Evolutionary conservation across 2,797 vertebrate genomes (phyloP).

Genomic region (Enteromius anoplus): DNA sequence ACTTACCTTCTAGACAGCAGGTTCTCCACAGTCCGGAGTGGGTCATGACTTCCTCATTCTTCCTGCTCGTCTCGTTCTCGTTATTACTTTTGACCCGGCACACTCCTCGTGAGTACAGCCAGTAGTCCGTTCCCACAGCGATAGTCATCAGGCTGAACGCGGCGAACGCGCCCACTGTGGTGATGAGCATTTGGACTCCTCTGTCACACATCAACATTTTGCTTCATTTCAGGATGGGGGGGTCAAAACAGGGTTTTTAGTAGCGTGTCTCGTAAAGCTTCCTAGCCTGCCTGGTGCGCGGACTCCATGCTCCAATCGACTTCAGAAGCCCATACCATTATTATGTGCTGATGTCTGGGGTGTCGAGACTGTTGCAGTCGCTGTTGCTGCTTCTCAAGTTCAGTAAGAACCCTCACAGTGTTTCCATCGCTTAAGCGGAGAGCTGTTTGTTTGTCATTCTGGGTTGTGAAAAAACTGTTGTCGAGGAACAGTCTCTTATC

Average conservation of each 20-base stretch:
- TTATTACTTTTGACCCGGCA: slow-evolving; percentile 90
- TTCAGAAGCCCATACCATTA: slow-evolving; percentile 54
- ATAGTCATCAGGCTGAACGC: slow-evolving; percentile 99
- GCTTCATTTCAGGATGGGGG: slow-evolving; percentile 83
- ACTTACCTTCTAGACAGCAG: slow-evolving; percentile 99
- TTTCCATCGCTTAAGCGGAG: slow-evolving; percentile 62
- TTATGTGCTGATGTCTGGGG: slow-evolving; percentile 45
- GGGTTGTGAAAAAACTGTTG: slow-evolving; percentile 28
- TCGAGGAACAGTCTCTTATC: slow-evolving; percentile 34
- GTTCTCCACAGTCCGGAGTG: slow-evolving; percentile 98
- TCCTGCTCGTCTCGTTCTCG: slow-evolving; percentile 97
- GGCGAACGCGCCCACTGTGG: slow-evolving; percentile 97
- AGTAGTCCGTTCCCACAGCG: slow-evolving; percentile 98
- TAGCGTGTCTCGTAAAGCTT: slow-evolving; percentile 34
- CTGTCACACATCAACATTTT: slow-evolving; percentile 96
- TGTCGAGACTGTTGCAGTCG: slow-evolving; percentile 34
- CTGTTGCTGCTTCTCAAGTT: slow-evolving; percentile 51
- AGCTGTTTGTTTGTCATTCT: slow-evolving; percentile 46
- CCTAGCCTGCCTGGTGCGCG: slow-evolving; percentile 48
- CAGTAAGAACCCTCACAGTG: slow-evolving; percentile 58
- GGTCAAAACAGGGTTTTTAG: slow-evolving; percentile 42
- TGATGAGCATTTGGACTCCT: slow-evolving; percentile 97
- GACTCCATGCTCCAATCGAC: slow-evolving; percentile 53
- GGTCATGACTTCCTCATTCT: slow-evolving; percentile 99
- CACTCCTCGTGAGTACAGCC: slow-evolving; percentile 97